Evolutionary conservation across 2,113 vertebrate species (phyloP).

Genomic region (Seriola dumerili): DNA sequence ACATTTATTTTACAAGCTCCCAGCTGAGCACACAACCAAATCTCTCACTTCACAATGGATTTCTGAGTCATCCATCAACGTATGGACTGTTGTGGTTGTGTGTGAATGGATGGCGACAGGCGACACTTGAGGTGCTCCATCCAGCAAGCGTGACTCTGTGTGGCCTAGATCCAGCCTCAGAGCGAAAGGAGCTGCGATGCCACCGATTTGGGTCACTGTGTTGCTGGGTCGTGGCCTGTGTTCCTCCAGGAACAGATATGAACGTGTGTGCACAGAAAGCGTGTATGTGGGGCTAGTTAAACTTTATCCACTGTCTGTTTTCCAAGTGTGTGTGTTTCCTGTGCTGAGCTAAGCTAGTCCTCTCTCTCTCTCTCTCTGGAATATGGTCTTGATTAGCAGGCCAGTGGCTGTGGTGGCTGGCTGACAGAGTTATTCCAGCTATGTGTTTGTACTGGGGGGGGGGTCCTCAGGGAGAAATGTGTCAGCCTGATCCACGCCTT

Average conservation of each 20-base stretch:
- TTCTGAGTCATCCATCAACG: slow-evolving; percentile 61
- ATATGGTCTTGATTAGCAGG: slow-evolving; percentile 67
- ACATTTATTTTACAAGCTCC: slow-evolving; percentile 54
- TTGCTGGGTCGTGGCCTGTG: slow-evolving; percentile 34
- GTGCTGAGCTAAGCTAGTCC: slow-evolving; percentile 37
- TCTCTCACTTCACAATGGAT: slow-evolving; percentile 55
- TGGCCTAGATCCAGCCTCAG: slow-evolving; percentile 54
- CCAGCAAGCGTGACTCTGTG: slow-evolving; percentile 34
- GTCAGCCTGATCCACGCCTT: slow-evolving; percentile 55
- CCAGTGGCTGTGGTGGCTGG: slow-evolving; percentile 42
- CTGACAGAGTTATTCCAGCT: slow-evolving; percentile 56
- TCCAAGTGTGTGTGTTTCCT: slow-evolving; percentile 61
- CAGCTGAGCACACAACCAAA: slow-evolving; percentile 55
- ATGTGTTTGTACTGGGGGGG: slow-evolving; percentile 51
- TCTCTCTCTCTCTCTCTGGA: slow-evolving; percentile 13
- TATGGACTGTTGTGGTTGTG: slow-evolving; percentile 25
- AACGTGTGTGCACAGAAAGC: slow-evolving; percentile 10
- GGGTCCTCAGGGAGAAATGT: slow-evolving; percentile 52
- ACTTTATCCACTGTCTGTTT: slow-evolving; percentile 48
- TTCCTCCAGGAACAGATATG: slow-evolving; percentile 29
- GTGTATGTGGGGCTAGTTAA: slow-evolving; percentile 35
- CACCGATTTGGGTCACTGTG: slow-evolving; percentile 63
- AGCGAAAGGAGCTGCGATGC: not conserved
- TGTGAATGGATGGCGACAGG: slow-evolving; percentile 26
- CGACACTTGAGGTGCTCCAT: slow-evolving; percentile 38